Evolutionary conservation across 2,113 vertebrate species (phyloP).

Genomic region (Dascyllus trimaculatus): DNA sequence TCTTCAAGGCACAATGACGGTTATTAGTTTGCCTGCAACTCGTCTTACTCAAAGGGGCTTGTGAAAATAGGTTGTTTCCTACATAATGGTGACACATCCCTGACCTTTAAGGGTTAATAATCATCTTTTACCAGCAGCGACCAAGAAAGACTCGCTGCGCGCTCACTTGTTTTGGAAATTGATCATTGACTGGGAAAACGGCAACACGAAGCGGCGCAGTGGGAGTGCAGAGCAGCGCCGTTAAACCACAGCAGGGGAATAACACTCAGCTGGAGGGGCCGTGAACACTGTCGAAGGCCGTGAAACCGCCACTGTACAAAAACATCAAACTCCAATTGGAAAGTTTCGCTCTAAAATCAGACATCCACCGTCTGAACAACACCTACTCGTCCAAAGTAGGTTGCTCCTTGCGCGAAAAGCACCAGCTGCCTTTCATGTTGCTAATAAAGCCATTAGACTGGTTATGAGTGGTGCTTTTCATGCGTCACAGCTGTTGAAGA

Average conservation of each 20-base stretch:
- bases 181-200: slow-evolving; percentile 71
- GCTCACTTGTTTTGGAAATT: slow-evolving; percentile 77
- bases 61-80: slow-evolving; percentile 28
- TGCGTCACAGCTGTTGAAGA: background rate
- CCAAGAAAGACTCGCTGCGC: slow-evolving; percentile 10
- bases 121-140: slow-evolving; percentile 63
- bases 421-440: background rate
- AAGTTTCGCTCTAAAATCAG: slow-evolving; percentile 55
- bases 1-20: slow-evolving; percentile 37
- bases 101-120: slow-evolving; percentile 81
- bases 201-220: slow-evolving; percentile 47
- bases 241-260: slow-evolving; percentile 75
- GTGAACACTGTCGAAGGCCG: slow-evolving; percentile 34
- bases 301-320: slow-evolving; percentile 32
- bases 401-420: slow-evolving; percentile 9
- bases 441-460: background rate
- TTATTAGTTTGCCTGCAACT: slow-evolving; percentile 36
- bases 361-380: slow-evolving; percentile 31
- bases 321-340: slow-evolving; percentile 62
- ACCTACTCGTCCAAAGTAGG: slow-evolving; percentile 36
- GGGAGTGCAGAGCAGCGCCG: slow-evolving; percentile 57
- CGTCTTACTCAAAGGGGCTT: slow-evolving; percentile 42
- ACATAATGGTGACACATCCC: slow-evolving; percentile 68
- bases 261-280: slow-evolving; percentile 65
- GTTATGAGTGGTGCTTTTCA: no score